Conservation (phyloP, 2,113 vertebrate species). For the Labeo rohita region DNA sequence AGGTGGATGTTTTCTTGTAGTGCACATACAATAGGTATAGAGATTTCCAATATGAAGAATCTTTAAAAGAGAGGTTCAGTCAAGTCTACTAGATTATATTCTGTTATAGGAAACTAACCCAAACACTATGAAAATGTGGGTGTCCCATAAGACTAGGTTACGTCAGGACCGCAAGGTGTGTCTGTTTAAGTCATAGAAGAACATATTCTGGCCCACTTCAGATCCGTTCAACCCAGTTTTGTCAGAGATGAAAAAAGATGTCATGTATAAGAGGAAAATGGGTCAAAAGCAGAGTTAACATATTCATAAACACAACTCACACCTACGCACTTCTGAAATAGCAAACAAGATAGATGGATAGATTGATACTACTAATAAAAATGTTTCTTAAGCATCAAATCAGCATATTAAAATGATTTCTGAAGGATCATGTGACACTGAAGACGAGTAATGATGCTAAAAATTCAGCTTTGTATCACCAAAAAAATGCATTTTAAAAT, state of each 20-base stretch:
- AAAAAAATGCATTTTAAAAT: background rate
- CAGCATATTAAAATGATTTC: background rate
- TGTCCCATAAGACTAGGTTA: slow-evolving; percentile 6
- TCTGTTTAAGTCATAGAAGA: slow-evolving; percentile 1
- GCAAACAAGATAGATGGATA: background rate
- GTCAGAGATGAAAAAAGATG: slow-evolving; percentile 27
- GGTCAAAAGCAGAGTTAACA: slow-evolving; percentile 31
- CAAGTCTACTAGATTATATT: background rate
- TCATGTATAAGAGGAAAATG: slow-evolving; percentile 42
- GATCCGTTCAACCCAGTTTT: slow-evolving; percentile 17
- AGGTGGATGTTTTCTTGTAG: background rate
- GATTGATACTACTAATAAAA: background rate
- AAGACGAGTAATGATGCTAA: background rate
- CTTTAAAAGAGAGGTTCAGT: background rate
- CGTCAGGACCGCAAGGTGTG: background rate
- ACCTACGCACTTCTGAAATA: background rate
- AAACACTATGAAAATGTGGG: background rate
- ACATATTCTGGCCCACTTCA: slow-evolving; percentile 38
- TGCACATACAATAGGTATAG: background rate
- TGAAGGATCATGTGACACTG: background rate
- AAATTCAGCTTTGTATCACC: background rate
- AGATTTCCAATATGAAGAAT: background rate
- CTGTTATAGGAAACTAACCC: background rate
- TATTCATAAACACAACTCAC: slow-evolving; percentile 12
- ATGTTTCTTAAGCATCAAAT: background rate